These are phyloP conservation scores for Paragorgia papillata DNA, from an alignment of 92 coral and sea anemone genomes.

Conservation along the genomic window DNA sequence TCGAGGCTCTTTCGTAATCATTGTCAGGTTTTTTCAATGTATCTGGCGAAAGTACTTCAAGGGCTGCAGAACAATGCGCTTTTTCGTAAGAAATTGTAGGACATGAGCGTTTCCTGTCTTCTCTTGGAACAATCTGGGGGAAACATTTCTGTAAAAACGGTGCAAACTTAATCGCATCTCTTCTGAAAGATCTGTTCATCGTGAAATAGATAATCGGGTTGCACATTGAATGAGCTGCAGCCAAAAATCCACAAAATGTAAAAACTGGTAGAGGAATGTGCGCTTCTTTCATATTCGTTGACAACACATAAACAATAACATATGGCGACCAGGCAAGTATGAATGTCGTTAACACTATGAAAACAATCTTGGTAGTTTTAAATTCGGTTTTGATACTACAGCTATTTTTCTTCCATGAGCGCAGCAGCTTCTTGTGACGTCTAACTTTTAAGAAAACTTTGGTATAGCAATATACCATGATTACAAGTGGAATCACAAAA, in stretches of 20 bases:
- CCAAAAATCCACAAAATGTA: conserved; percentile 54
- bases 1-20: neutral
- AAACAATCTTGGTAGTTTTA: conserved; percentile 65
- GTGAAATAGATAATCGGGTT: conserved; percentile 62
- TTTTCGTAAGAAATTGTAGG: neutral
- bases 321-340: conserved; percentile 62
- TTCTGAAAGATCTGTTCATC: conserved; percentile 58
- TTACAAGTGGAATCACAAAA: conserved; percentile 72
- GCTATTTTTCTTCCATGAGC: conserved; percentile 13
- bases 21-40: neutral
- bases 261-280: conserved; percentile 53
- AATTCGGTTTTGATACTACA: conserved; percentile 33
- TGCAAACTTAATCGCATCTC: conserved; percentile 9
- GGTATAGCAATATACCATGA: conserved; percentile 83
- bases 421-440: neutral
- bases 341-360: conserved; percentile 57
- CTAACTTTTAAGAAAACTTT: conserved; percentile 75
- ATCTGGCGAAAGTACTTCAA: neutral
- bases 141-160: neutral
- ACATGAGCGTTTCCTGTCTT: neutral
- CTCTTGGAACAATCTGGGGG: neutral
- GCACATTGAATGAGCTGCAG: conserved; percentile 59
- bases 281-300: conserved; percentile 39
- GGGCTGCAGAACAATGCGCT: neutral
- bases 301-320: conserved; percentile 54